Evolutionary conservation across 2,888 invertebrate species (phyloP), one percentile per base, ranked within the genome.

Genomic region (Trissolcus brochymenae): DNA sequence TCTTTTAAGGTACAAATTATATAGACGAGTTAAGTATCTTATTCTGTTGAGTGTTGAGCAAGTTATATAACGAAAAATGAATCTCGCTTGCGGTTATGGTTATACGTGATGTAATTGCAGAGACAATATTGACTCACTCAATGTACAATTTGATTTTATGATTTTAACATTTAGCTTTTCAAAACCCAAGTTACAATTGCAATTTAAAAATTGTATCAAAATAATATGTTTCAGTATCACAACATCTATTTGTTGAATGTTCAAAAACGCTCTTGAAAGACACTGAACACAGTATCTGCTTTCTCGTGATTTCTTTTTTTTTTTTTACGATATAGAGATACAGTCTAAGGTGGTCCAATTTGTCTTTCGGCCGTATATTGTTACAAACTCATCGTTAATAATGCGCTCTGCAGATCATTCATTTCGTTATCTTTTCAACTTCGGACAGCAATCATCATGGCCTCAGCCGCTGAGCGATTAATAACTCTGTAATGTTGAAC

Each of bases 321-420:
- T 65, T 83, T 81, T 79, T 83, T 81, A 82, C 81, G 84, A 82
- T 46, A 82, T 46, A 46, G 16, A 83, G 84, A 84, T 82, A 81
- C 71, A 74, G 83, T 85, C 83, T 84, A 85, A 84, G 89, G 89
- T 89, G 89, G 88, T 88, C 88, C 88, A 88, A 89, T 89, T 89
- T 89, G 89, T 89, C 89, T 88, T 84, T 80, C 82, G 82, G 82
- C 81, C 84, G 84, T 85, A 87, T 88, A 88, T 87, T 87, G 85
- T 88, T 87, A 88, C 86, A 85, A 87, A 85, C 87, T 88, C 87
- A 87, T 88, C 86, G 84, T 87, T 86, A 87, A 87, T 87, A 88
- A 88, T 85, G 76, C 76, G 71, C 76, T 66, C 76, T 40, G 57
- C 71, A 66, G 67, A 80, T 81, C 81, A 81, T 81, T 81, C 74